Percentiles rank a stretch among this genome's conserved stretches.
phyloP scores from a whole-genome alignment of 2,113 vertebrate species.

The Benitochromis conjunctus region DNA sequence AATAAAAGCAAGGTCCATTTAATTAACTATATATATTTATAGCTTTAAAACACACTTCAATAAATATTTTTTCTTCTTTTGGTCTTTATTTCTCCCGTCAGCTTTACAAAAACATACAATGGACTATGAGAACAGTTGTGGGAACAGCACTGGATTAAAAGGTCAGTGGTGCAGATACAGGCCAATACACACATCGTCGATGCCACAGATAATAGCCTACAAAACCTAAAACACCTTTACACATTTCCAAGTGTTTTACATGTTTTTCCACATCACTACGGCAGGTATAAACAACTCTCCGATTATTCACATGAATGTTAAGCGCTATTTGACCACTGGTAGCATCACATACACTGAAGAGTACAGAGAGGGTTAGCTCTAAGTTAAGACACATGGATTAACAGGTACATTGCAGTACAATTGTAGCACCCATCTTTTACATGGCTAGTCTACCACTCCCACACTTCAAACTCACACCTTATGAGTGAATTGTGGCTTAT shows the following conservation, averaged over 20 bases:
- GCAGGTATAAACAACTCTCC: constrained; percentile 10
- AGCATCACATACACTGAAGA: constrained; percentile 37
- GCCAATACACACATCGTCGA: constrained; percentile 39
- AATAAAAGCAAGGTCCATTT: constrained; percentile 75
- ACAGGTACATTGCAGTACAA: background rate
- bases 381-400: constrained; percentile 48
- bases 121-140: constrained; percentile 39
- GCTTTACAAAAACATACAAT: constrained; percentile 63
- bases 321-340: background rate
- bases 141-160: constrained; percentile 45
- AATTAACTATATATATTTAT: constrained; percentile 58
- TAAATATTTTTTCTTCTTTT: constrained; percentile 71
- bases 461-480: background rate
- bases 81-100: constrained; percentile 11
- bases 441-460: background rate
- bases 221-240: constrained; percentile 18
- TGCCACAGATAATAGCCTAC: constrained; percentile 3
- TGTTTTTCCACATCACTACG: constrained; percentile 37
- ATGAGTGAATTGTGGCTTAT: background rate
- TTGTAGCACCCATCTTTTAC: background rate
- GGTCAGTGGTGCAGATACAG: constrained; percentile 38
- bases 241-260: constrained; percentile 15
- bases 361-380: constrained; percentile 20
- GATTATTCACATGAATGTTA: background rate
- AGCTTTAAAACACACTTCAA: constrained; percentile 73